phyloP scores from a whole-genome alignment of 2,888 invertebrate genomes.

The Plebejus melissa region DNA sequence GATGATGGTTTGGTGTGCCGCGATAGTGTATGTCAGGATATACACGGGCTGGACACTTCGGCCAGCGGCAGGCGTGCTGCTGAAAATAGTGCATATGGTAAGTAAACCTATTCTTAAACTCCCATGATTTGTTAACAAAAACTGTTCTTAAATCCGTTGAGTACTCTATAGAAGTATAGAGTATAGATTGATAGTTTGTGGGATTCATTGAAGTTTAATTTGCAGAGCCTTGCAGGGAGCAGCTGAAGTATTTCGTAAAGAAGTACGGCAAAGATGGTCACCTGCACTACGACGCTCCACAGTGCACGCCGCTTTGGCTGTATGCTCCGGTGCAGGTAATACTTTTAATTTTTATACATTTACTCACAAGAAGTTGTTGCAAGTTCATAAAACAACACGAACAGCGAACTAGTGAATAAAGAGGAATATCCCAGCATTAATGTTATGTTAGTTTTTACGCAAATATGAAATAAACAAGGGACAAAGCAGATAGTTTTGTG shows the following conservation, averaged over 20 bases:
- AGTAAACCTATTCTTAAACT: background rate
- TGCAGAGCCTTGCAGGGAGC: conserved; percentile 64
- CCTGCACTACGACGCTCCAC: conserved; percentile 64
- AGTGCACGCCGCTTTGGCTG: conserved; percentile 68
- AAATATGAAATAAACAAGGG: too few relatives aligned
- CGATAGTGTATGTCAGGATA: conserved; percentile 65
- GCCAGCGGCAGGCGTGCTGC: conserved; percentile 38
- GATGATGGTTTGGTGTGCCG: conserved; percentile 70
- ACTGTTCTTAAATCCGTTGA: background rate
- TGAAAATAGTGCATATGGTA: background rate
- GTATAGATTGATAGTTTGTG: background rate
- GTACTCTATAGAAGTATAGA: background rate
- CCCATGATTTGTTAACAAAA: background rate
- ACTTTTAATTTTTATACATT: conserved; percentile 19
- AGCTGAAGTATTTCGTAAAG: conserved; percentile 67
- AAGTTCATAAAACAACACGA: too few relatives aligned
- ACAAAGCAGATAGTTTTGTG: too few relatives aligned
- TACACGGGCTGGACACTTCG: conserved; percentile 50
- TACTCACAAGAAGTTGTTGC: conserved; percentile 5
- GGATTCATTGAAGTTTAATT: background rate
- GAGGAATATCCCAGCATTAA: too few relatives aligned
- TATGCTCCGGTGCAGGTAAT: conserved; percentile 66
- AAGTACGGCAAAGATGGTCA: conserved; percentile 63
- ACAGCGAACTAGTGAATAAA: too few relatives aligned
- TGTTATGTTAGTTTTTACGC: too few relatives aligned